A percentile compares a stretch with the other conserved stretches of the same genome.
Conservation (phyloP, 2,797 vertebrate species). For the Chanos chanos region DNA sequence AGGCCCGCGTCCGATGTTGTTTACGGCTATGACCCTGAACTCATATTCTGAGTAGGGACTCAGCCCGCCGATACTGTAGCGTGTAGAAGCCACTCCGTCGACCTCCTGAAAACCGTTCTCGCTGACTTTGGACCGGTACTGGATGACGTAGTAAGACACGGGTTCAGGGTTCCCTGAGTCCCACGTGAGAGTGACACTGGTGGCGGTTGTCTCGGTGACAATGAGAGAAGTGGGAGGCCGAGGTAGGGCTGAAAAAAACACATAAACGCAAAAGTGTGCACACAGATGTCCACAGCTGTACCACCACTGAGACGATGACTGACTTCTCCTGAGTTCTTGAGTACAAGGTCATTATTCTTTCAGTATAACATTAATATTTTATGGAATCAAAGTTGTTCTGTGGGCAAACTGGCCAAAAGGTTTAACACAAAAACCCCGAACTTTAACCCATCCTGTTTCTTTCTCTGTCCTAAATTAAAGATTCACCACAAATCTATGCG, state of each 20-base stretch:
- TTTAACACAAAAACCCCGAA: too few species aligned
- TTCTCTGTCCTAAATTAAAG: too few species aligned
- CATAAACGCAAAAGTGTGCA: neutral
- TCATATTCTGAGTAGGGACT: conserved; percentile 93
- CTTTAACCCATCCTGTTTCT: too few species aligned
- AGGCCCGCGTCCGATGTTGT: conserved; percentile 90
- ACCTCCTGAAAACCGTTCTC: conserved; percentile 91
- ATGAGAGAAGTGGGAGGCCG: conserved; percentile 83
- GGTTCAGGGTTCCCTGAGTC: conserved; percentile 92
- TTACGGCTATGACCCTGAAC: conserved; percentile 88
- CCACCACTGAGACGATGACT: too few species aligned
- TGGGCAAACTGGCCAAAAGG: too few species aligned
- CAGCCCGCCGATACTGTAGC: conserved; percentile 96
- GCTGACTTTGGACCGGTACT: conserved; percentile 81
- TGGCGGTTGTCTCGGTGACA: conserved; percentile 95
- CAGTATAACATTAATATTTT: too few species aligned
- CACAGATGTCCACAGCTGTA: neutral
- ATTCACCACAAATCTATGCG: too few species aligned
- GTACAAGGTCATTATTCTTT: too few species aligned
- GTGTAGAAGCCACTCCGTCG: conserved; percentile 92
- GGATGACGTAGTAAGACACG: conserved; percentile 91
- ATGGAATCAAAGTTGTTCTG: too few species aligned
- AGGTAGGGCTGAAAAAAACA: conserved; percentile 77
- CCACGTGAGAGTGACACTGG: conserved; percentile 97
- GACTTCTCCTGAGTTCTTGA: too few species aligned